Evolutionary conservation across 2,113 vertebrate genomes (phyloP), one percentile per base, ranked within the genome.

Genomic region (Piprites chloris): DNA sequence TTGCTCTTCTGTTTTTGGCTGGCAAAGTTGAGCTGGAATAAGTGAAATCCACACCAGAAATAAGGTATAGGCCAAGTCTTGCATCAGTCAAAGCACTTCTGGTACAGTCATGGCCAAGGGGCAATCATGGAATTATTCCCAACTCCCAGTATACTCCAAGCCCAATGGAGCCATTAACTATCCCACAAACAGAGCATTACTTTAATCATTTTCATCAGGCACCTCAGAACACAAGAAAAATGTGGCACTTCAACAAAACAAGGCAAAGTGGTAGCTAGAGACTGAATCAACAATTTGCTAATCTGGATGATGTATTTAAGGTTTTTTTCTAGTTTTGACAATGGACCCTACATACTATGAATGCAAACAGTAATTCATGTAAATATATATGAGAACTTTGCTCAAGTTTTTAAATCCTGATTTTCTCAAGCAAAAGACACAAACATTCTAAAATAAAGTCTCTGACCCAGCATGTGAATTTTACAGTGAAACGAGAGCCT

Each of bases 161-260:
- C 65, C 88, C 67, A 71, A 39, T 41, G 68, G 46, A 90, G 83
- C 37, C 83, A 74, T 88, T 74, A 88, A 82, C 59, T 39, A 84
- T 42, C 72, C 75, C 80, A 90, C 73, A 88, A 91, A 67, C 12
- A 88, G 30, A 74, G 39, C 61, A 35, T 84, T 59, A 66, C 59
- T 95, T 89, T 77, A 80, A 30, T 55, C 50, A 85, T 77, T 61
- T 95, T 92, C 83, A 92, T 88, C 46, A 74, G 79, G 79, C 75
- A 88, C 21, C 53, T 74, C 83, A 92, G 87, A 90, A 90, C 47
- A 69, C 16, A 90, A 65, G 65, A 67, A 84, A 93, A 96, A 89
- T 44, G 35, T 63, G 47, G 19, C 67, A 33, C 55, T 90, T 86
- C 76, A 63, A 46, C 2, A 28, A 62, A 94, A 80, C 2, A n/a